A percentile compares a stretch with the other conserved stretches of the same genome.
Evolutionary conservation across 1,140 invertebrate species (phyloP).

Genomic region (Globodera rostochiensis): DNA sequence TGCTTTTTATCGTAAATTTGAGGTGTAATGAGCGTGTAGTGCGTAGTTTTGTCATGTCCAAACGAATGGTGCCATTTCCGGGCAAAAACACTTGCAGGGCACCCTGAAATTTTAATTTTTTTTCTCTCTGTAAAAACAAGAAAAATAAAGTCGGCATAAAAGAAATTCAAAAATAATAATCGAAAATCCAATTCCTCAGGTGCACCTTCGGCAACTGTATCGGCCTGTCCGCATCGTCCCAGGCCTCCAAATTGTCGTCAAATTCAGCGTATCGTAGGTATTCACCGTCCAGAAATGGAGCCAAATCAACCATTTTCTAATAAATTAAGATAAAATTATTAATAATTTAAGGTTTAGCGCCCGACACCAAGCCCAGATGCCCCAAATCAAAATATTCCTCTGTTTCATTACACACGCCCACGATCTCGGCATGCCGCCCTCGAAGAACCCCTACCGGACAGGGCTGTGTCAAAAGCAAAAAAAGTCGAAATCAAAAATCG

Average conservation of each 20-base stretch:
- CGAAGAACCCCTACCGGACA: not conserved
- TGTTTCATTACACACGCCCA: not conserved
- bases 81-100: constrained; percentile 13
- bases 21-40: constrained; percentile 12
- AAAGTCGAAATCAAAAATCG: no score
- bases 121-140: not conserved
- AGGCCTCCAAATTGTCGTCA: not conserved
- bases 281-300: not conserved
- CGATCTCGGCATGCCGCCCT: not conserved
- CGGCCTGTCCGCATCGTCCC: not conserved
- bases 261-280: not conserved
- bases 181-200: no score
- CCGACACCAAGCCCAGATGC: no score
- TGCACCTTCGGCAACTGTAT: not conserved
- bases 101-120: not conserved
- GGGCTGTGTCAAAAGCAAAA: no score
- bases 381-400: not conserved
- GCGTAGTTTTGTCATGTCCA: constrained; percentile 13
- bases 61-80: constrained; percentile 20
- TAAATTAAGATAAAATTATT: constrained; percentile 8
- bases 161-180: no score
- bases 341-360: not conserved
- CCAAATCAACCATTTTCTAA: constrained; percentile 7
- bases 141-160: no score
- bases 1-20: constrained; percentile 11